phyloP scores from a whole-genome alignment of 2,888 invertebrate genomes.

The Teleogryllus oceanicus region DNA sequence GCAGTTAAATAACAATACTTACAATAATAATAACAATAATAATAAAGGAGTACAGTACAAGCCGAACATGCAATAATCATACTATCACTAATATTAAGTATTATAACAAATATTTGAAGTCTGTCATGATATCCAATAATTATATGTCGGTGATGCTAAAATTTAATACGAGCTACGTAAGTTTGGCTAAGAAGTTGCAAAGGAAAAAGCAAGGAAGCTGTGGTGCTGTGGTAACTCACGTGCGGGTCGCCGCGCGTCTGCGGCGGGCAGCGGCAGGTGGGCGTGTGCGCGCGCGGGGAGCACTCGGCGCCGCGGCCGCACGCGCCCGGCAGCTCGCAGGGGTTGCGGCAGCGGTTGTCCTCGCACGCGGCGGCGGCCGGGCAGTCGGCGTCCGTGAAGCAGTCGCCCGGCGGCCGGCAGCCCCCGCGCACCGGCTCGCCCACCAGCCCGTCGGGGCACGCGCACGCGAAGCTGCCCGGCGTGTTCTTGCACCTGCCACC shows the following conservation, averaged over 20 bases:
- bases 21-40: no score
- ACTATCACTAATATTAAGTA: no score
- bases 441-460: conserved; percentile 73
- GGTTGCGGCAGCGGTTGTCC: conserved; percentile 72
- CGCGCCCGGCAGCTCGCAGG: conserved; percentile 61
- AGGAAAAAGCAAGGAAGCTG: no score
- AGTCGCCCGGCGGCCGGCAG: conserved; percentile 80
- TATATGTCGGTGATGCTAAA: no score
- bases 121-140: no score
- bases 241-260: conserved; percentile 71
- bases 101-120: no score
- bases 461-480: conserved; percentile 73
- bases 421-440: conserved; percentile 71
- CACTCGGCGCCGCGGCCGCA: conserved; percentile 79
- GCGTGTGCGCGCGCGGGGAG: conserved; percentile 62
- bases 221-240: no score
- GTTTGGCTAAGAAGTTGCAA: no score
- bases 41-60: no score
- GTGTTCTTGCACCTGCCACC: conserved; percentile 65
- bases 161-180: no score
- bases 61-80: no score
- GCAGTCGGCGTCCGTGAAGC: conserved; percentile 74
- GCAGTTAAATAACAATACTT: no score
- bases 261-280: conserved; percentile 70
- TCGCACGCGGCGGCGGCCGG: conserved; percentile 71